These are phyloP conservation scores for Auanema freiburgensis DNA, from an alignment of 2,888 invertebrate species.

Conservation along the genomic window DNA sequence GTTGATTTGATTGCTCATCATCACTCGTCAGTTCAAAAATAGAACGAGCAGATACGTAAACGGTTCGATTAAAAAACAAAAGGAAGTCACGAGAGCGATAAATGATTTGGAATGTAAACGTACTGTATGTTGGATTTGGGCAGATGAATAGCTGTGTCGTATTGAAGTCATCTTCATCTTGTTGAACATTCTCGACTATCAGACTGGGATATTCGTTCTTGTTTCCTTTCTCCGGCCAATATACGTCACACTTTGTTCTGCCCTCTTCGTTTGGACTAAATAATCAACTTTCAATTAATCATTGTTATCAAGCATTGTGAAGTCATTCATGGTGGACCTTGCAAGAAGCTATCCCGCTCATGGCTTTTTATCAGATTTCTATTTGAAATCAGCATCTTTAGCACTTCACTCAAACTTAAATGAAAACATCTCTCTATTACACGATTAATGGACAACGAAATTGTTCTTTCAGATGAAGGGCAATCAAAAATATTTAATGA, in stretches of 20 bases:
- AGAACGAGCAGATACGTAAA: not conserved
- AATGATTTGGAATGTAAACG: not conserved
- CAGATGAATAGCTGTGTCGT: conserved; percentile 23
- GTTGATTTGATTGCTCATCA: not conserved
- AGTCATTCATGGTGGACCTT: no score
- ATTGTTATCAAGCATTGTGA: no score
- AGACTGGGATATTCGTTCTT: conserved; percentile 21
- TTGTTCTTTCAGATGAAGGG: not conserved
- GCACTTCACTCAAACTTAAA: no score
- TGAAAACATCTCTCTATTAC: not conserved
- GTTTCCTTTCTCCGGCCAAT: conserved; percentile 42
- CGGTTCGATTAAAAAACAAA: not conserved
- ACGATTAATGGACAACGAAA: not conserved
- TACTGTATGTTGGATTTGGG: conserved; percentile 19
- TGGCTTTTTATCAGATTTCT: no score
- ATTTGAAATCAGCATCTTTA: no score
- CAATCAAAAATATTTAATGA: not conserved
- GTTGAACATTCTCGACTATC: conserved; percentile 30
- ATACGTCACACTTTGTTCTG: conserved; percentile 38
- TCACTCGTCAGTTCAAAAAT: no score
- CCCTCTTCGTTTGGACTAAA: conserved; percentile 45
- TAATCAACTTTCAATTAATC: no score
- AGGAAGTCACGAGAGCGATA: conserved; percentile 1
- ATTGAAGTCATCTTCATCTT: conserved; percentile 31
- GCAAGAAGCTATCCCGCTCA: no score